Conservation (phyloP, 2,888 invertebrate genomes). For the Acrocyrtus sp. region DNA sequence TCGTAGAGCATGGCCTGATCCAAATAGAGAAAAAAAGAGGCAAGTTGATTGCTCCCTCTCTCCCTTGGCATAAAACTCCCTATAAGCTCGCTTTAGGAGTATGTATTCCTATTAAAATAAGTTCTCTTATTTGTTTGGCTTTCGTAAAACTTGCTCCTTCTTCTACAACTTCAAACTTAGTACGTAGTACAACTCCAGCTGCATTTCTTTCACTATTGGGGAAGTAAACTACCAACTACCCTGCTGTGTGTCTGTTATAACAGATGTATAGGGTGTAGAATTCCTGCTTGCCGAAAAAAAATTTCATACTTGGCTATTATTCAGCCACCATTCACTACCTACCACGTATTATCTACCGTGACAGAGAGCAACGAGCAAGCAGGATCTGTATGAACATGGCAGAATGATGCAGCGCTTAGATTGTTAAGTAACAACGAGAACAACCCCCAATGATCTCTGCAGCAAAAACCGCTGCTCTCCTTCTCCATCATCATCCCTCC, state of each 20-base stretch:
- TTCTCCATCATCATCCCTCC: slow-evolving; percentile 19
- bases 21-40: background rate
- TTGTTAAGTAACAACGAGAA: slow-evolving; percentile 42
- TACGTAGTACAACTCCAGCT: slow-evolving; percentile 18
- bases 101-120: background rate
- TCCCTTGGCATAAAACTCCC: background rate
- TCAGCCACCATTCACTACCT: too few species aligned
- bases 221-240: too few species aligned
- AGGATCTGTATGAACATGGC: slow-evolving; percentile 7
- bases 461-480: slow-evolving; percentile 20
- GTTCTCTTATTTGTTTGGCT: background rate
- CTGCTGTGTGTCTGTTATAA: slow-evolving; percentile 29
- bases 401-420: slow-evolving; percentile 1
- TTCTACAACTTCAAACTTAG: too few species aligned
- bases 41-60: background rate
- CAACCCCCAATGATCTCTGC: slow-evolving; percentile 40
- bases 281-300: background rate
- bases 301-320: background rate
- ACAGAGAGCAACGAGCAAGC: slow-evolving; percentile 18
- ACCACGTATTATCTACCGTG: slow-evolving; percentile 16
- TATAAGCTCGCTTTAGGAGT: too few species aligned
- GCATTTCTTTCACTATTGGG: slow-evolving; percentile 29
- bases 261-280: slow-evolving; percentile 33
- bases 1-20: background rate
- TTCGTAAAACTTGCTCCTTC: slow-evolving; percentile 1